Base-by-base conservation (phyloP, 2,113 vertebrate genomes). In the Hemiprocne comata region DNA sequence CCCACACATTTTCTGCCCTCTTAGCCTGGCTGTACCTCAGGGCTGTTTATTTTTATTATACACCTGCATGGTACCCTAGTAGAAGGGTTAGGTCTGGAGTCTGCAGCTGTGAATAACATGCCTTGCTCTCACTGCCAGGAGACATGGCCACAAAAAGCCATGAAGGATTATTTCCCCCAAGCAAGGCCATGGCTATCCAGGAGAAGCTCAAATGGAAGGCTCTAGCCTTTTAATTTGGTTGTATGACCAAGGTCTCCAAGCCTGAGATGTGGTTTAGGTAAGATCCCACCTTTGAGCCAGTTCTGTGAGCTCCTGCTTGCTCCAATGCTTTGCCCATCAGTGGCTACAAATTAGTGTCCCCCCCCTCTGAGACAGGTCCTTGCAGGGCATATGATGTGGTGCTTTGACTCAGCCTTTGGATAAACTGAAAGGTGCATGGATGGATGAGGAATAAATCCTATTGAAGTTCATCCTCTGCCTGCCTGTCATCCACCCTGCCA, bases 381-480 rank as follows among this genome's bases (percentile, higher is more conserved):
- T 17, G n/a, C 57, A 21, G 42, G 58, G 24, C 6, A 1, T 13
- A 6, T 10, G 38, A 9, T 62, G 4, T 0, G 3, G 51, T 71
- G 65, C 69, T 78, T 31, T 26, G 53, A 36, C 36, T 72, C 64
- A 29, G 53, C 73, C 57, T 28, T 14, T 42, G 80, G 61, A 31
- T 54, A 64, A 85, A 74, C 38, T n/a, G 84, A 50, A 74, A 70
- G 75, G 55, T 61, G 65, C 71, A 31, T 0, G 5, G 74, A 50
- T 23, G 33, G 93, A 74, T 94, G 79, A 90, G 65, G 90, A 94
- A 75, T 48, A 55, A 86, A 46, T 29, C 84, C 84, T 61, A 6
- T 85, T 77, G 29, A 21, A 66, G 79, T 28, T 73, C 34, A 51
- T 93, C 75, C 70, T 67, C 61, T 76, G 70, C 73, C 64, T 69